These are phyloP conservation scores for Tanypteryx hageni DNA, from an alignment of 2,888 invertebrate species.

Conservation along the genomic window DNA sequence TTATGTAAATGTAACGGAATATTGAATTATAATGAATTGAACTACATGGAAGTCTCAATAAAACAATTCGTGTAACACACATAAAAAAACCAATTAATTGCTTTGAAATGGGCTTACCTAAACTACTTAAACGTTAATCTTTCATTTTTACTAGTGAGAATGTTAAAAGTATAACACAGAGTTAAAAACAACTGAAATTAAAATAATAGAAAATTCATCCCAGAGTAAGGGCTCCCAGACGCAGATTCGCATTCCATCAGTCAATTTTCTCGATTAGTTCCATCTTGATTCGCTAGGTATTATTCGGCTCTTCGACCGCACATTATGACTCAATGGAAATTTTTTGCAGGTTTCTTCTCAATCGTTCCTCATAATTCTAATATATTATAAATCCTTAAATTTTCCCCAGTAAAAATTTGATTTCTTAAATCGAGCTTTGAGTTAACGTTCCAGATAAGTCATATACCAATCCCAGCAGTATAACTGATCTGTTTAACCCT, in stretches of 20 bases:
- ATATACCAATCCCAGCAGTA: too few species aligned
- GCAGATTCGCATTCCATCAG: conserved; percentile 17
- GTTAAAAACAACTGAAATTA: neutral
- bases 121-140: conserved; percentile 25
- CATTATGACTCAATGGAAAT: too few species aligned
- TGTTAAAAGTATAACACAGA: neutral
- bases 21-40: neutral
- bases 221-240: neutral
- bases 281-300: neutral
- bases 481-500: too few species aligned
- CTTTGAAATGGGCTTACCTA: conserved; percentile 13
- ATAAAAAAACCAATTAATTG: neutral
- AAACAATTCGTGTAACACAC: neutral
- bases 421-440: too few species aligned
- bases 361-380: too few species aligned
- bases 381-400: too few species aligned
- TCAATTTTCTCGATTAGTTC: neutral
- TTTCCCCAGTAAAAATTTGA: too few species aligned
- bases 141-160: neutral
- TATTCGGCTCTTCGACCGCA: too few species aligned
- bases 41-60: neutral
- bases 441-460: too few species aligned
- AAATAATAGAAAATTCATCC: conserved; percentile 19
- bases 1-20: neutral
- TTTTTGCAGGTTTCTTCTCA: too few species aligned